Percentiles rank a stretch among this genome's conserved stretches.
Conservation (phyloP, 2,113 vertebrate species). For the Progne subis region DNA sequence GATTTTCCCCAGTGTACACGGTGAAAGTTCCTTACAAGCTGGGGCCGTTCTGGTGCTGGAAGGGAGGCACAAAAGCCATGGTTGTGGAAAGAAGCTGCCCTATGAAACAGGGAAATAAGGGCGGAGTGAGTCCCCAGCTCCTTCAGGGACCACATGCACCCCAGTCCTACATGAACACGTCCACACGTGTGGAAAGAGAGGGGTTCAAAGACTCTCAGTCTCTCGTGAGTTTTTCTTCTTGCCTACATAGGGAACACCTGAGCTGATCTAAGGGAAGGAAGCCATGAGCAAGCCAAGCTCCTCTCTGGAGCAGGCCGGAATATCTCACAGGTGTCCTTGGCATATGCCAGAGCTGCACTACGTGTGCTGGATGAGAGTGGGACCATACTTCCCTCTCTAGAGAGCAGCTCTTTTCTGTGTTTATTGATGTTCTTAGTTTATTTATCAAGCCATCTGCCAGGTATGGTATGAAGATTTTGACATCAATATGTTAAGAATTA, state of each 20-base stretch:
- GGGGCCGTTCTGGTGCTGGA: accelerated
- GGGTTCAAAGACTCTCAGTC: background rate
- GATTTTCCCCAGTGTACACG: background rate
- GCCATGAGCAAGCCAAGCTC: background rate
- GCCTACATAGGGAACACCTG: background rate
- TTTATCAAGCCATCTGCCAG: background rate
- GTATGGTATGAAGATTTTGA: constrained; percentile 12
- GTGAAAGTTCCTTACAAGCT: accelerated
- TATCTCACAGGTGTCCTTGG: background rate
- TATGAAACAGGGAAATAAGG: background rate
- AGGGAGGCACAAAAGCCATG: background rate
- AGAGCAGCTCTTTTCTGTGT: background rate
- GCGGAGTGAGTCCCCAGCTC: background rate
- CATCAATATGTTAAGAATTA: background rate
- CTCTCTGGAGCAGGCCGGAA: background rate
- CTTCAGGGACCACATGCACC: accelerated
- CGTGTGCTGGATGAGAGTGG: background rate
- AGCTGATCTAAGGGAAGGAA: background rate
- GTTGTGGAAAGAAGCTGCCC: background rate
- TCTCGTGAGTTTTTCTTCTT: background rate
- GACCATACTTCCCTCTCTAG: background rate
- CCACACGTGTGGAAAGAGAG: background rate
- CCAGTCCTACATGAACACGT: accelerated
- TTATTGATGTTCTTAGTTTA: background rate
- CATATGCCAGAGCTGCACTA: background rate